phyloP scores from a whole-genome alignment of 2,113 vertebrate species.

The Passerina amoena region DNA sequence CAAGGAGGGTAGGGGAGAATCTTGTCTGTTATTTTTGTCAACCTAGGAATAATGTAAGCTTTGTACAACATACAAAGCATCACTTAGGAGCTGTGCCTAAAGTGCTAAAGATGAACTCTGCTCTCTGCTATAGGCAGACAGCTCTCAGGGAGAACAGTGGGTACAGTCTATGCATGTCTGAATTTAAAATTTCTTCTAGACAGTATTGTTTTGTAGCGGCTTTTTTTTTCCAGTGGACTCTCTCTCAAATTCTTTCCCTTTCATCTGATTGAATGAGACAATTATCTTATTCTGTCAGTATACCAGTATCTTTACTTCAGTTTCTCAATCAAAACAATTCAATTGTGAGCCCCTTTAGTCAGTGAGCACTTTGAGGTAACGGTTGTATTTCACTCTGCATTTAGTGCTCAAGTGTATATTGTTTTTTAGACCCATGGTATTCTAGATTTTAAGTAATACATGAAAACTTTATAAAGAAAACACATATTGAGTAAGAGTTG shows the following conservation, averaged over 20 bases:
- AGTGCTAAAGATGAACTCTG: neutral
- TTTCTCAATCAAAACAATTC: neutral
- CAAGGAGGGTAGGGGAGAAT: neutral
- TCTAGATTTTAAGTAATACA: neutral
- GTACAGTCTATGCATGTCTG: neutral
- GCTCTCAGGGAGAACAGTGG: neutral
- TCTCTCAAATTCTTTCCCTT: neutral
- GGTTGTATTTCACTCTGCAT: neutral
- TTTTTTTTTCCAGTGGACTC: neutral
- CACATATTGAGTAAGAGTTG: neutral
- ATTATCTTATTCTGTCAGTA: neutral
- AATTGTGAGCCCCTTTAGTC: neutral
- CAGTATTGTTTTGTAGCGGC: neutral
- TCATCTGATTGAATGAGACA: neutral
- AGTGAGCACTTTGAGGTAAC: neutral
- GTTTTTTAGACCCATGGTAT: neutral
- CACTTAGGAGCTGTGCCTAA: neutral
- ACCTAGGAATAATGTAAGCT: conserved; percentile 14
- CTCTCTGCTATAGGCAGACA: neutral
- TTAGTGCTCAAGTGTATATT: neutral
- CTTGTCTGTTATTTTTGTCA: conserved; percentile 32
- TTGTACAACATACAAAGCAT: neutral
- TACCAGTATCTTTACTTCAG: neutral
- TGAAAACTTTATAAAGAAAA: neutral
- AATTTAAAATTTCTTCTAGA: neutral